Evolutionary conservation across 1,140 invertebrate species (phyloP), one percentile per base, ranked within the genome.

Genomic region (Zaprionus inermis): DNA sequence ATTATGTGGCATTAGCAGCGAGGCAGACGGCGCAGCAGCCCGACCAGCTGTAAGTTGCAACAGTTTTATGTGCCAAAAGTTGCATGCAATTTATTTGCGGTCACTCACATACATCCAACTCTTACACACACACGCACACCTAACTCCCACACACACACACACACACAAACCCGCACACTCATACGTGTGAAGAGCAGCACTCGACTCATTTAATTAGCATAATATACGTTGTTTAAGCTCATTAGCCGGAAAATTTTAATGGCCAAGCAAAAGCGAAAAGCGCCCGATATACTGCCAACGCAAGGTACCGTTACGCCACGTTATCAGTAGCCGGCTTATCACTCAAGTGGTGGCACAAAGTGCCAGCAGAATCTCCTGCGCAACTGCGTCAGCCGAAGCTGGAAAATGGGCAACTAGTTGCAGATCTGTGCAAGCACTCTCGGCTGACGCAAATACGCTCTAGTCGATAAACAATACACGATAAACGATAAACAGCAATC

Each of bases 1-100:
- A 89, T 89, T 89, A 84, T 89, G 84, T 89, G 84, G 84, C 78
- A 89, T 89, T 89, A 89, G 71, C 69, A 76, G 64, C 70, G 57
- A 44, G 38, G 32, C 78, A 22, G 52, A n/a, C 20, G 32, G 30
- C 46, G 36, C 5, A 9, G 22, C 41, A 14, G 36, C 36, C 14
- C 1, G 22, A 30, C 36, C 41, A n/a, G 30, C 16, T 36, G 36
- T 46, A 70, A 70, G 67, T 70, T 77, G 65, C 71, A 67, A 61
- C 71, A 67, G 56, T 68, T 73, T 77, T 75, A 81, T 73, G 72
- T 79, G 84, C 83, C 72, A 79, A 88, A 88, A 86, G 83, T 86
- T 88, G 83, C 69, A 77, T 79, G 72, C 79, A 68, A 86, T 86
- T 86, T 82, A 86, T 86, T 75, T 74, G 72, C 41, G 72, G 83